Evolutionary conservation across 1,140 invertebrate species (phyloP).

Genomic region (Drosophila rufa): DNA sequence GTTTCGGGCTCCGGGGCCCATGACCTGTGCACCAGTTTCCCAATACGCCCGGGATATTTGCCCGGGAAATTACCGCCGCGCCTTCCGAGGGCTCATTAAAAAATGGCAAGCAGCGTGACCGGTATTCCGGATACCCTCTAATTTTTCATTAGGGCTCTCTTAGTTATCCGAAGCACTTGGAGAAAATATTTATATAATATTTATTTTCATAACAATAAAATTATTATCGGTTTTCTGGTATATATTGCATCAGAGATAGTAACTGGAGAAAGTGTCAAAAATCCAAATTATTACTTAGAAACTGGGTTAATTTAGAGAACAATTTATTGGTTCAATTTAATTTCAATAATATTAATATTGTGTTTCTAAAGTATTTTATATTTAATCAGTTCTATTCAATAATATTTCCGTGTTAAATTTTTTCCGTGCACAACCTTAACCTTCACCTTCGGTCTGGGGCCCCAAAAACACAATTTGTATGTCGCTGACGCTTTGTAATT

Average conservation of each 20-base stretch:
- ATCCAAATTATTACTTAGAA: no score
- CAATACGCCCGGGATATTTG: conserved; percentile 31
- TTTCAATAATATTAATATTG: not conserved
- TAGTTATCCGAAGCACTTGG: not conserved
- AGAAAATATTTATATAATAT: not conserved
- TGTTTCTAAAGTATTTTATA: not conserved
- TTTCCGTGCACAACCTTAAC: conserved; percentile 36
- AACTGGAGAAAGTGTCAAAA: no score
- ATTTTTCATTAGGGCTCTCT: conserved; percentile 2
- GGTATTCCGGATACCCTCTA: conserved; percentile 4
- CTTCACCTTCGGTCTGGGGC: conserved; percentile 67
- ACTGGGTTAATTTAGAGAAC: no score
- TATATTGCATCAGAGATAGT: no score
- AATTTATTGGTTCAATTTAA: no score
- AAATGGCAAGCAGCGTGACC: conserved; percentile 42
- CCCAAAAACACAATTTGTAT: conserved; percentile 27
- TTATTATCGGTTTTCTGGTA: no score
- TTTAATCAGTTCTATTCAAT: not conserved
- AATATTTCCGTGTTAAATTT: not conserved
- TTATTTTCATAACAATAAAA: not conserved
- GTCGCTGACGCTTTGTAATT: conserved; percentile 65
- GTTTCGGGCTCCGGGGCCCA: conserved; percentile 7
- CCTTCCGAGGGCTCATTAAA: conserved; percentile 24
- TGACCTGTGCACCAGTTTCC: conserved; percentile 45
- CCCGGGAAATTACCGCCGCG: conserved; percentile 31